Evolutionary conservation across 2,113 vertebrate genomes (phyloP), one percentile per base, ranked within the genome.

Genomic region (Notechis scutatus): DNA sequence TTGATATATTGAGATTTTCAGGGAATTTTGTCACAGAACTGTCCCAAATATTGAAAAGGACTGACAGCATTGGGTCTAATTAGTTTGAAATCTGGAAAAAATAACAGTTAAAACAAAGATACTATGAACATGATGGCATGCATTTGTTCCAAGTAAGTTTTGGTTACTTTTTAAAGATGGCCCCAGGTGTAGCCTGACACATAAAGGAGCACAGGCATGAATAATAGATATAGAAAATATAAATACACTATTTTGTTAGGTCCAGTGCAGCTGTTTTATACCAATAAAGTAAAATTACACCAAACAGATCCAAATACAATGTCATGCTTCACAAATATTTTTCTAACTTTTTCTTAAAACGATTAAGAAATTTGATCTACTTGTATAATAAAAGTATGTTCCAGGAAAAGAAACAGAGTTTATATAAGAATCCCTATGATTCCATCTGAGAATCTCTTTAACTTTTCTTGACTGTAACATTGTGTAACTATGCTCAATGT

Each of bases 281-380:
- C 92, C 87, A 86, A 42, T 55, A 8, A 85, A 86, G 34, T 57
- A 6, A 92, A 54, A 94, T 94, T 95, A 55, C 85, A 92, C 85
- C 5, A 97, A 97, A 96, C 85, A 96, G 23, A 57, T 93, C 55
- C 52, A 93, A 95, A 95, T 93, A 85, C 93, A 88, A 11, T 90
- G 88, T 94, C 95, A 50, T 86, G 88, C 94, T 94, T 96, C 92
- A 94, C 95, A 94, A 97, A 94, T 95, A 96, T 96, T 96, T 97
- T 93, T 96, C 94, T 95, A 95, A 95, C 92, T 95, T 95, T 93
- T 94, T 69, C 88, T 94, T 69, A 34, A 92, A 97, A 92, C 64
- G 94, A 94, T 96, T 94, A 94, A 95, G 95, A 96, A 0, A 26
- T 96, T 94, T 95, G 85, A 94, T 85, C 87, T 97, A 94, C 96